Base-by-base conservation (phyloP, 2,797 vertebrate genomes). In the Ataeniobius toweri region DNA sequence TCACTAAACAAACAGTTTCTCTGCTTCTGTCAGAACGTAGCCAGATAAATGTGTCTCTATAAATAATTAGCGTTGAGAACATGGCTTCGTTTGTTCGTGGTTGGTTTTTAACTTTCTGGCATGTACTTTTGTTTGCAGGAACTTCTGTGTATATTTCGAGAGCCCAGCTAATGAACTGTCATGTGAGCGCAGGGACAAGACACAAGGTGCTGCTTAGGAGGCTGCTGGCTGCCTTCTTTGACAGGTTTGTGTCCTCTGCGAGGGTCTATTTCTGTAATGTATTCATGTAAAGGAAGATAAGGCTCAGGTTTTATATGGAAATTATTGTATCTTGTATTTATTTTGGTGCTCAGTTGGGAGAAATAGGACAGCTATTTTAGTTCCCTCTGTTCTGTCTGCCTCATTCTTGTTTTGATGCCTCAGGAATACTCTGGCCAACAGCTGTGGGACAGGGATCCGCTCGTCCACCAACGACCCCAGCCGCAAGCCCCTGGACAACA, bases 111-210 rank as follows among this genome's bases (percentile, higher is more conserved):
- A 48, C 31, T 2, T 24, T 69, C 72, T 69, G 44, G 2, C 67
- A 48, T 39, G 26, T 16, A 6, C n/a, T 36, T 77, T 75, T 63
- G 2, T 77, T 46, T 65, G 69, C 80, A 94, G 94, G 94, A 90
- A 98, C 98, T 88, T 98, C 97, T 4, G 98, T 99, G 85, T 99
- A 96, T 89, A 99, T 99, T 94, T 97, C 98, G 0, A 95, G 98
- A 88, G 97, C 97, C 18, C 98, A 99, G 93, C 96, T 99, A 73
- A 99, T 99, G 98, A 99, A 99, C 95, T 99, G 98, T 94, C 98
- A 99, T 1, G 97, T 98, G 89, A 98, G 98, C 1, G 98, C 98
- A 0, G 98, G 98, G 79, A 98, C 97, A 3, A 95, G 98, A 93
- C 98, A 99, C 94, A 99, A 98, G 93, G 98, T 99, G 81, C 95